phyloP scores from a whole-genome alignment of 2,797 vertebrate genomes.

The Miichthys miiuy region DNA sequence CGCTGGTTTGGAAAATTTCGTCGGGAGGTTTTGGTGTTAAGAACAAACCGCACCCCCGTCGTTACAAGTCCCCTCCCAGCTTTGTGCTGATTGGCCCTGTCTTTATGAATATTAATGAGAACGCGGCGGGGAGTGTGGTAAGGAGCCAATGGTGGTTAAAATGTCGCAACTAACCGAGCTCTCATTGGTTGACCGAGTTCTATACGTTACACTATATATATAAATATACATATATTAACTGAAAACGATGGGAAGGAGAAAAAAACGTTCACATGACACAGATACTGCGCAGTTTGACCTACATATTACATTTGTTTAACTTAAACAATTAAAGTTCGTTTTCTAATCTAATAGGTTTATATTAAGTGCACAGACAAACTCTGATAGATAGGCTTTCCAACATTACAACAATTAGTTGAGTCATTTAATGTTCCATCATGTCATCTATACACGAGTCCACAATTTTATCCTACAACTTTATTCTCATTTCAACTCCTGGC shows the following conservation, averaged over 20 bases:
- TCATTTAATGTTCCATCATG: background rate
- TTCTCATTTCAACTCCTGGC: background rate
- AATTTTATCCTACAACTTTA: background rate
- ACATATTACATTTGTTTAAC: rapidly evolving
- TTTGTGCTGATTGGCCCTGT: conserved; percentile 35
- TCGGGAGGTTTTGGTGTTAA: background rate
- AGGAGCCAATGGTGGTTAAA: conserved; percentile 23
- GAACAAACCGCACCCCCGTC: background rate
- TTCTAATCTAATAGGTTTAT: background rate
- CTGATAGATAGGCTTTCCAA: background rate
- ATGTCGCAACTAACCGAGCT: rapidly evolving
- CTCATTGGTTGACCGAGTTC: conserved; percentile 71
- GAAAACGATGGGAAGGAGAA: background rate
- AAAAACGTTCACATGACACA: background rate
- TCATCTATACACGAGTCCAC: no score
- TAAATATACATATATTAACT: background rate
- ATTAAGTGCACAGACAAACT: background rate
- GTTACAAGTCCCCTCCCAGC: background rate
- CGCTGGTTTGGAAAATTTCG: conserved; percentile 19
- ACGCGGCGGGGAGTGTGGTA: rapidly evolving
- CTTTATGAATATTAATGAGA: conserved; percentile 52
- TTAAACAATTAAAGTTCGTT: background rate
- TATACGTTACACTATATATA: conserved; percentile 23
- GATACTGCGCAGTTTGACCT: background rate
- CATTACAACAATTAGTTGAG: background rate